Evolutionary conservation across 2,113 vertebrate genomes (phyloP).

Genomic region (Helogale parvula): DNA sequence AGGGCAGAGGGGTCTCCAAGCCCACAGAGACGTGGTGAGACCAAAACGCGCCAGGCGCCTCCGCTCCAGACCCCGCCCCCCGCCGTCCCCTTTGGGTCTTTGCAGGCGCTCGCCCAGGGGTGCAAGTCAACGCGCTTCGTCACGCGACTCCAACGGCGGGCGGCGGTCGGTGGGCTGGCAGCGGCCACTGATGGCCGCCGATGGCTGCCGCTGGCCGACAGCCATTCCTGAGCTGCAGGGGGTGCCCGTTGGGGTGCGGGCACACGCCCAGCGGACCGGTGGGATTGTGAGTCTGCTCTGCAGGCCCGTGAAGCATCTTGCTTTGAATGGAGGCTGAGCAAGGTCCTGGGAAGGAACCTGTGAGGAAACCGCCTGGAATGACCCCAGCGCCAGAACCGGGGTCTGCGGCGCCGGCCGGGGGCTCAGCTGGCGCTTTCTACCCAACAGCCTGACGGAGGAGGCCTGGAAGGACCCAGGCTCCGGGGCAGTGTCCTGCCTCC

Average conservation of each 20-base stretch:
- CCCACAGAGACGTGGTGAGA: neutral
- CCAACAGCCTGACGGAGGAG: accelerated
- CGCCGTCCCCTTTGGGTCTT: neutral
- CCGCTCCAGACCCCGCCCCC: neutral
- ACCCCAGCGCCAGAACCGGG: accelerated
- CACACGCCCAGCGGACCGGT: accelerated
- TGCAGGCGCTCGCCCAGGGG: too few relatives aligned
- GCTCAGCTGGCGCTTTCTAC: neutral
- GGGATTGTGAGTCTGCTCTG: neutral
- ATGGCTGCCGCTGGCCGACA: neutral
- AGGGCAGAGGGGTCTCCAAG: neutral
- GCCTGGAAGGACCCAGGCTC: too few relatives aligned
- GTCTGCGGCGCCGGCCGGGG: accelerated
- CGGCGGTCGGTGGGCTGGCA: neutral
- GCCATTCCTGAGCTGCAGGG: neutral
- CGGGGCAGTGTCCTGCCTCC: neutral
- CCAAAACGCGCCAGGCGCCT: accelerated
- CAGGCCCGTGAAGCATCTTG: neutral
- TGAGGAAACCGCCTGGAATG: neutral
- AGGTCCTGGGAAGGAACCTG: neutral
- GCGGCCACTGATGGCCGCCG: neutral
- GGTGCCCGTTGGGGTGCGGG: neutral
- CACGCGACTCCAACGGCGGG: neutral
- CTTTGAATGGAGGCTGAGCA: too few relatives aligned
- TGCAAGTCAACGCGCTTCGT: neutral